These are phyloP conservation scores for Huso huso DNA, from an alignment of 2,797 vertebrate species.

Conservation along the genomic window DNA sequence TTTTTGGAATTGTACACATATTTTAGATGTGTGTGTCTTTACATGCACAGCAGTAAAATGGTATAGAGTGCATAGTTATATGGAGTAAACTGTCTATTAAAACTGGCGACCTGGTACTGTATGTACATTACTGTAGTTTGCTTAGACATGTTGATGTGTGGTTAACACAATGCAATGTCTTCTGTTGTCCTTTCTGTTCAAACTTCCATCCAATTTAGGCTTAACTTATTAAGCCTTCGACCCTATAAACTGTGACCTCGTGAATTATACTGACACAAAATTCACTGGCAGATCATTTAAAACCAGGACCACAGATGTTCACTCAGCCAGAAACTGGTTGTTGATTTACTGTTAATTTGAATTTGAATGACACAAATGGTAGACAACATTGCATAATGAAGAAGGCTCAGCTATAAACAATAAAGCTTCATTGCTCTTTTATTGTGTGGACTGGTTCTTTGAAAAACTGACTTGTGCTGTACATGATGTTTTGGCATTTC, in stretches of 20 bases:
- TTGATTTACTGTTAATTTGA: constrained; percentile 28
- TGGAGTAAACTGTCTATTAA: no score
- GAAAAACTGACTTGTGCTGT: neutral
- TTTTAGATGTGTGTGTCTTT: no score
- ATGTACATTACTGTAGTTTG: constrained; percentile 20
- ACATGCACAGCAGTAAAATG: no score
- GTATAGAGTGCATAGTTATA: no score
- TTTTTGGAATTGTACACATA: no score
- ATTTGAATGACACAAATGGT: constrained; percentile 31
- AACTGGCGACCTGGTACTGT: constrained; percentile 8
- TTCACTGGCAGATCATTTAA: constrained; percentile 30
- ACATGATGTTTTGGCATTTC: neutral
- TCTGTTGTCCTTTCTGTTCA: constrained; percentile 25
- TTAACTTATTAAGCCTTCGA: constrained; percentile 18
- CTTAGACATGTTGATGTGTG: constrained; percentile 34
- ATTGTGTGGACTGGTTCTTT: neutral
- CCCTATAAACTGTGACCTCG: constrained; percentile 18
- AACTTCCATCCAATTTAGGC: constrained; percentile 35
- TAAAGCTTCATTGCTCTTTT: constrained; percentile 29
- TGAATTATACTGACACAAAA: constrained; percentile 35
- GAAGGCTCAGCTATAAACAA: constrained; percentile 13
- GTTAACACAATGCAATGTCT: constrained; percentile 16
- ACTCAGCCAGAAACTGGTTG: constrained; percentile 39
- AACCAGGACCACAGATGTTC: constrained; percentile 32
- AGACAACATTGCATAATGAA: constrained; percentile 13